Conservation (phyloP, 2,113 vertebrate genomes). For the Macaca fascicularis region DNA sequence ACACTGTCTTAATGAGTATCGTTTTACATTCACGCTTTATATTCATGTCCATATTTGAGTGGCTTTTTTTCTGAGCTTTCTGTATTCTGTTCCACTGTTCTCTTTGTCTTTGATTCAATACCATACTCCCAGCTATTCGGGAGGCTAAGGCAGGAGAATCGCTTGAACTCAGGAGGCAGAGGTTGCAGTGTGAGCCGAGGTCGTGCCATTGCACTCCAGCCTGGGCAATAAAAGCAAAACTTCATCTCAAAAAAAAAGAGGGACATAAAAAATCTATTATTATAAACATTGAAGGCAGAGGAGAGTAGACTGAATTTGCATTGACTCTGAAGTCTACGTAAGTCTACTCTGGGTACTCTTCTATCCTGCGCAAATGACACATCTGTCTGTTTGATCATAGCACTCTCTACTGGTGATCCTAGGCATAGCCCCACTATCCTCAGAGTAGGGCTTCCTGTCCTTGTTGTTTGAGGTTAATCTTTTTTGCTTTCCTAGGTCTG, state of each 20-base stretch:
- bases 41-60: too few relatives aligned
- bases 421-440: neutral
- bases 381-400: neutral
- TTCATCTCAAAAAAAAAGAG: too few relatives aligned
- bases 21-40: neutral
- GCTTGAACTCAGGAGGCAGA: too few relatives aligned
- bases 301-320: neutral
- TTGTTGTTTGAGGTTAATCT: neutral
- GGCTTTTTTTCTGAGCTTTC: too few relatives aligned
- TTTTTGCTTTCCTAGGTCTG: neutral
- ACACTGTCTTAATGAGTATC: neutral
- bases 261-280: neutral
- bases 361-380: neutral
- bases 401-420: neutral
- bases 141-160: too few relatives aligned
- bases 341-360: neutral
- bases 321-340: neutral
- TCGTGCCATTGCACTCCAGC: too few relatives aligned
- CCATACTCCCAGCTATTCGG: too few relatives aligned
- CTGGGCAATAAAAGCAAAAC: too few relatives aligned
- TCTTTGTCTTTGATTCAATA: too few relatives aligned
- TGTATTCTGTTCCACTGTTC: too few relatives aligned
- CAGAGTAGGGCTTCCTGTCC: too few relatives aligned
- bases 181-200: too few relatives aligned
- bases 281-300: neutral